Evolutionary conservation across 2,888 invertebrate species (phyloP).

Genomic region (Slavum lentiscoides): DNA sequence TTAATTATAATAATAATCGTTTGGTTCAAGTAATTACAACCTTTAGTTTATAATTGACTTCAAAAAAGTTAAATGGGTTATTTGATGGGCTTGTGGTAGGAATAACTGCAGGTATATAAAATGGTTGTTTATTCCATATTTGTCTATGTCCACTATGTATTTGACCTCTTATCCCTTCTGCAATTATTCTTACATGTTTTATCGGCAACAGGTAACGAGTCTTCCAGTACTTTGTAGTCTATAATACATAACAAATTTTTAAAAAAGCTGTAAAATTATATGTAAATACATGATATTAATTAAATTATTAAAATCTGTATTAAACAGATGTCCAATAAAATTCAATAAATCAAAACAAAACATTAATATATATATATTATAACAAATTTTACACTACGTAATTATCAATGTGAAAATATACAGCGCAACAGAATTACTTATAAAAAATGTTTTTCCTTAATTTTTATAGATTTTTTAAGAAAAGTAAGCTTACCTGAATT

Average conservation of each 20-base stretch:
- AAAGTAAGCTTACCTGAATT: constrained; percentile 15
- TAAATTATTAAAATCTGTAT: neutral
- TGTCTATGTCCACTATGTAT: constrained; percentile 19
- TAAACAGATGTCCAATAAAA: neutral
- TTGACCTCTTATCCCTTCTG: constrained; percentile 36
- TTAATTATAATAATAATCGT: neutral
- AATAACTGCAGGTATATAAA: constrained; percentile 37
- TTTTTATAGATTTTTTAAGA: neutral
- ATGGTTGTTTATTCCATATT: constrained; percentile 32
- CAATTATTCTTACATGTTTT: constrained; percentile 38
- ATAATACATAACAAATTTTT: neutral
- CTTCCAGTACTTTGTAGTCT: constrained; percentile 41
- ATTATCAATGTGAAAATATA: neutral
- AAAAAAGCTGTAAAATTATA: neutral
- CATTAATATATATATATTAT: neutral
- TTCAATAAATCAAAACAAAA: neutral
- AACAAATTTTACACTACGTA: neutral
- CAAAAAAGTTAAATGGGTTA: constrained; percentile 43
- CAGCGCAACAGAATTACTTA: no score
- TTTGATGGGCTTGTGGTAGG: constrained; percentile 28
- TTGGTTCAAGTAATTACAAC: constrained; percentile 7
- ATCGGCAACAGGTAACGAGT: constrained; percentile 17
- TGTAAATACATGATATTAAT: neutral
- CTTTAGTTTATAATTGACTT: constrained; percentile 40
- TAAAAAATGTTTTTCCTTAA: no score